Base-by-base conservation (phyloP, 2,797 vertebrate species). In the Anolis apletophallus region DNA sequence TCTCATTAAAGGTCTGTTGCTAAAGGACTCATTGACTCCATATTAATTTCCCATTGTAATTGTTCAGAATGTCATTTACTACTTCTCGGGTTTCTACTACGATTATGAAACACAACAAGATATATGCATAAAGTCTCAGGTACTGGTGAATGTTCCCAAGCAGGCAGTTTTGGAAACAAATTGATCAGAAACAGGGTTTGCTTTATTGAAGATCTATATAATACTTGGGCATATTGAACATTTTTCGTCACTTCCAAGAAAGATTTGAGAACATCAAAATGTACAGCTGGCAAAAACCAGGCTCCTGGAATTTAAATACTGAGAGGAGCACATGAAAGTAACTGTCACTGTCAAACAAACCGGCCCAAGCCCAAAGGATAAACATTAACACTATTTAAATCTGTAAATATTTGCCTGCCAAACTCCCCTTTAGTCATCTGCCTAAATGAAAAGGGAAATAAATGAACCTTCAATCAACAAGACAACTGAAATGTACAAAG, bases 331-430 rank as follows among this genome's bases (percentile, higher is more conserved):
- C 72, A 91, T 81, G 5, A 91, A 93, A 92, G 84, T 8, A 69
- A 57, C 29, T n/a, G 81, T 85, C 86, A 72, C 10, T 88, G 76
- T 90, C 81, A 92, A 89, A 89, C 87, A n/a, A 90, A 81, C 67
- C 54, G 74, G 21, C 80, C 90, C 89, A 93, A 88, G 26, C 61
- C 61, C 61, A 26, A 64, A 64, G 61, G 59, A 89, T 85, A 94
- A 91, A 93, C 79, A 85, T 61, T 87, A 83, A 89, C 73, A 68
- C 32, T 32, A 73, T 88, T 92, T 90, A 89, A 81, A 78, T 80
- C 83, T 55, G 94, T 92, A 93, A 95, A 94, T 94, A 78, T 61
- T 90, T 93, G 81, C 71, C 79, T 74, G 82, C 73, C 46, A 50
- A 79, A 88, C 80, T 91, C 87, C 92, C 88, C 71, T n/a, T 91